Evolutionary conservation across 2,888 invertebrate species (phyloP), one percentile per base, ranked within the genome.

Genomic region (Metellina segmentata): DNA sequence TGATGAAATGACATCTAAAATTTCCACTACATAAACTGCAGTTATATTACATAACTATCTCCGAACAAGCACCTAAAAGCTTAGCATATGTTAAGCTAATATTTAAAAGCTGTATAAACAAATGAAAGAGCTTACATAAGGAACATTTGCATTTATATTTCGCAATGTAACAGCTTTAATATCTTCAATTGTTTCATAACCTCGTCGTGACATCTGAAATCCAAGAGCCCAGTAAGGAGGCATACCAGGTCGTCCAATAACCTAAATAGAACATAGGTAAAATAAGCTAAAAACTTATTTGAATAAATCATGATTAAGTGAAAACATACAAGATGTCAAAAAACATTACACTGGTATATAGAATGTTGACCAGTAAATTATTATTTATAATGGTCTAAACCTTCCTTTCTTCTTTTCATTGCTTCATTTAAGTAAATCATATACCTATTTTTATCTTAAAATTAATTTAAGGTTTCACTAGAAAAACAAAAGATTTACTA

Each of bases 161-260:
- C 96, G 95, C 93, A 96, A 96, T 96, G 97, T 96, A 0, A 97
- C 96, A 92, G 96, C 95, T 93, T 95, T 96, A 0, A 97, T 97
- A 16, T 96, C 95, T 90, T 97, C 96, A 92, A 97, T 94, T 48
- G 96, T 96, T 82, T 96, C 96, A 94, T 97, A 97, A 48, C 97
- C 96, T 51, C 82, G 51, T 53, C 83, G 81, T 96, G 97, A 97
- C 61, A 98, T 95, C 95, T 98, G 98, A 95, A 98, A 98, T 1
- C 98, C 98, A 0, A 98, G 96, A 0, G 97, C 96, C 98, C 98
- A 98, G 94, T 97, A 97, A 0, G 98, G 98, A 0, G 98, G 98
- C 96, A 98, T 96, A 94, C 96, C 96, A 0, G 98, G 97, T 90
- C 96, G 95, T 0, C 98, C 98, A 13, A 98, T 96, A 7, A 97